These are phyloP conservation scores for Lamprotornis superbus DNA, from an alignment of 2,113 vertebrate species.

Conservation along the genomic window DNA sequence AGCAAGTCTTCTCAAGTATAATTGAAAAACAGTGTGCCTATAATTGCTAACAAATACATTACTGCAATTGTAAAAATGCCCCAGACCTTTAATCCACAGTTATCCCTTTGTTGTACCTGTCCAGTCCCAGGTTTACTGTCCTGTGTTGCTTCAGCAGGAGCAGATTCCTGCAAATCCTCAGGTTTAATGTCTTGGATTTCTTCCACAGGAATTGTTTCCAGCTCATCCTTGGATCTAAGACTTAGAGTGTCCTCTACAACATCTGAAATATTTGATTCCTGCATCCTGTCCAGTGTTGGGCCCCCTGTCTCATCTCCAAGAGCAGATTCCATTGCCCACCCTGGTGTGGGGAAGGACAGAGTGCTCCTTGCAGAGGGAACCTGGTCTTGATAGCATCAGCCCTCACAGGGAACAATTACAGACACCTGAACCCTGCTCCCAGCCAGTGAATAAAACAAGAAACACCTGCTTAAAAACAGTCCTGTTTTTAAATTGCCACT, in stretches of 20 bases:
- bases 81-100: background rate
- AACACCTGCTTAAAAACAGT: background rate
- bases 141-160: background rate
- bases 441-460: background rate
- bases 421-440: conserved; percentile 43
- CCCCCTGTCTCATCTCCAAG: background rate
- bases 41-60: background rate
- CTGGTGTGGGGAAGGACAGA: background rate
- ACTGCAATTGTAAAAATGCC: background rate
- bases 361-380: background rate
- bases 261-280: background rate
- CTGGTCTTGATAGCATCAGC: background rate
- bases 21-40: background rate
- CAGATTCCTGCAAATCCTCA: background rate
- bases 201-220: background rate
- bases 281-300: background rate
- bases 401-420: background rate
- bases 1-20: background rate
- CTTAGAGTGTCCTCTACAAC: background rate
- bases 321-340: background rate
- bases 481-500: background rate
- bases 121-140: background rate
- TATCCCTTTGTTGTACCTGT: conserved; percentile 24
- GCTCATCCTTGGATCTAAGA: background rate
- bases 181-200: background rate